Base-by-base conservation (phyloP, 2,113 vertebrate species). In the Coptodon rendalli region DNA sequence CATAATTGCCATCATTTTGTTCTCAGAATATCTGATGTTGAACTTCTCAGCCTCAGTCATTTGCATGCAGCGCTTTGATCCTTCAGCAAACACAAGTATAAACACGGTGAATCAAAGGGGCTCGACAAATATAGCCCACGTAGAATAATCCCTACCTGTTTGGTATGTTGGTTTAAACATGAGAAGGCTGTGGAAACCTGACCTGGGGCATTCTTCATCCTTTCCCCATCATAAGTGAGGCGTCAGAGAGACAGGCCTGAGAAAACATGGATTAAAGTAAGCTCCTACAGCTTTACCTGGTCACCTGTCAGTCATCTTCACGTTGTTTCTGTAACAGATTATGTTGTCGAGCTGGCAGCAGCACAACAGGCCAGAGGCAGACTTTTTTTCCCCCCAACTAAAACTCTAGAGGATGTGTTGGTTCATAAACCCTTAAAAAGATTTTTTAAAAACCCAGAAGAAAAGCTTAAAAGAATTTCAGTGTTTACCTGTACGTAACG, bases 221-320 rank as follows among this genome's bases (percentile, higher is more conserved):
- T 54, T 81, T 80, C 31, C 6, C 6, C 56, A 29, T 59, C 38
- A 81, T 22, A 87, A 82, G 54, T 73, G 59, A 80, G 43, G 63
- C 27, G 16, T 85, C 56, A 88, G 38, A 63, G 11, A 57, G 84
- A 66, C 61, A 94, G 27, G 81, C 11, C 29, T 53, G n/a, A 66
- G 86, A 66, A 68, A 87, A 87, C 71, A 81, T 7, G 10, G 19
- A 73, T 79, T 80, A 87, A 54, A 80, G 48, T 63, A 87, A 83
- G 40, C 36, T 24, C 48, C 66, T 54, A 53, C 79, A 82, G 56
- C 71, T 87, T 84, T 88, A 85, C 53, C 78, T 85, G 86, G 85
- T 85, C 34, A 27, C n/a, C 19, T 82, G 89, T 85, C 89, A 82
- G 22, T 87, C 85, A 79, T 31, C 17, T 83, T 68, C n/a, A 80